phyloP scores from a whole-genome alignment of 30 jellyfish, hydroid and myxozoan species.

The Aurelia coerulea region DNA sequence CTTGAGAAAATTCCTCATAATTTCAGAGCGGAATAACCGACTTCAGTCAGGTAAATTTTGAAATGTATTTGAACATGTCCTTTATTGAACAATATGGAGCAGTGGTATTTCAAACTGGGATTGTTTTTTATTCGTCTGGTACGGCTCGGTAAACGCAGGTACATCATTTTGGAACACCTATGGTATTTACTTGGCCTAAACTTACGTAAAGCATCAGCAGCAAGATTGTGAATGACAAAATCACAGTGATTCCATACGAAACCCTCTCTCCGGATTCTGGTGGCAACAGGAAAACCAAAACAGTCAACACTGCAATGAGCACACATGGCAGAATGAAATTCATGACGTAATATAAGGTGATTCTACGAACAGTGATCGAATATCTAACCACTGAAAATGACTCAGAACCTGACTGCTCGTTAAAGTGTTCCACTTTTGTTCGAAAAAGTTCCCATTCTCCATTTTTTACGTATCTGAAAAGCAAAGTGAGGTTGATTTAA shows the following conservation, averaged over 20 bases:
- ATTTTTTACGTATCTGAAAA: constrained; percentile 52
- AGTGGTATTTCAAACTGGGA: too few relatives aligned
- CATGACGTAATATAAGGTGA: constrained; percentile 75
- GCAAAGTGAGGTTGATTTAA: background rate
- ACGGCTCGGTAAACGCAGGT: background rate
- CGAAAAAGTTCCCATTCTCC: constrained; percentile 80
- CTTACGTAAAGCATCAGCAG: constrained; percentile 81
- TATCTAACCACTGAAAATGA: constrained; percentile 47
- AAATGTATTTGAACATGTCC: too few relatives aligned
- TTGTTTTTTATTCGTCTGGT: too few relatives aligned
- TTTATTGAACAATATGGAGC: too few relatives aligned
- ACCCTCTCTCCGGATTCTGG: constrained; percentile 90
- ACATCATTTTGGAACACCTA: too few relatives aligned
- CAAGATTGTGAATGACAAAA: constrained; percentile 75
- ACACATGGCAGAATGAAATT: constrained; percentile 86
- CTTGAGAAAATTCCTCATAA: too few relatives aligned
- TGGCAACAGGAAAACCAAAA: constrained; percentile 80
- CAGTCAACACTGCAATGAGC: constrained; percentile 72
- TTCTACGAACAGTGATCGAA: constrained; percentile 59
- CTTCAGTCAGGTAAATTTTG: too few relatives aligned
- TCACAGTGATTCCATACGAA: constrained; percentile 85
- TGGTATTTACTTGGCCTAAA: background rate
- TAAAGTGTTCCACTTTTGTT: constrained; percentile 24
- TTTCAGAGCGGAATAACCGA: too few relatives aligned
- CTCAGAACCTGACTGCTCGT: constrained; percentile 7